Percentiles rank a stretch among this genome's conserved stretches.
phyloP scores from a whole-genome alignment of 23 tunicate genomes.

The Trididemnum clinides region DNA sequence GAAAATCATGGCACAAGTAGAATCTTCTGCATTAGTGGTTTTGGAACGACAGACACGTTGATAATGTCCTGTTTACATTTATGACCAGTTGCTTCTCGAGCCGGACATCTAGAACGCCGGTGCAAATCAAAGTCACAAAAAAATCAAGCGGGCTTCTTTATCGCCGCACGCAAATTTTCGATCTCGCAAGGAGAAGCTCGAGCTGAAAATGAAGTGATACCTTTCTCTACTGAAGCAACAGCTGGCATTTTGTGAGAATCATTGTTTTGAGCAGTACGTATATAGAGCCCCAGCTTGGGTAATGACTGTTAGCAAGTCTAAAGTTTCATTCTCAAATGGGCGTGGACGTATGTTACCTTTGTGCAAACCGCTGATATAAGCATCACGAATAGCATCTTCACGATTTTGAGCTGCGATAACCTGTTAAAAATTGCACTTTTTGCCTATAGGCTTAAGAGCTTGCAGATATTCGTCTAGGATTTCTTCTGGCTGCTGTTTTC shows the following conservation, averaged over 20 bases:
- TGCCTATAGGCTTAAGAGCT: background rate
- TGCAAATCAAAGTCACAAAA: background rate
- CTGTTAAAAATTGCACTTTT: background rate
- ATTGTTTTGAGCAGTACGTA: too few relatives aligned
- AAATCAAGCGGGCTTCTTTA: background rate
- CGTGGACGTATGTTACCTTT: too few relatives aligned
- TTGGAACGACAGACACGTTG: background rate
- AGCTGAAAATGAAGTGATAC: too few relatives aligned
- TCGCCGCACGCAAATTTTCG: background rate
- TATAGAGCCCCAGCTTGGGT: too few relatives aligned
- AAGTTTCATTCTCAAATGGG: too few relatives aligned
- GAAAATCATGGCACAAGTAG: too few relatives aligned
- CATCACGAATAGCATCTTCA: too few relatives aligned
- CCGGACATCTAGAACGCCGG: background rate
- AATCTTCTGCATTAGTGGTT: background rate
- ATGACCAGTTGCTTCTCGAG: background rate
- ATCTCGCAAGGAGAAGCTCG: too few relatives aligned
- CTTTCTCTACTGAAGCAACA: too few relatives aligned
- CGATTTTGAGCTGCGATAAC: background rate
- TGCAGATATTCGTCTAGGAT: background rate
- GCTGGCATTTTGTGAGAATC: too few relatives aligned
- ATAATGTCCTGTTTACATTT: background rate
- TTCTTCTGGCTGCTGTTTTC: background rate
- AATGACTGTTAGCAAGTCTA: too few relatives aligned
- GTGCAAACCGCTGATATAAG: too few relatives aligned